These are phyloP conservation scores for Apocheima hispidaria DNA, from an alignment of 2,888 invertebrate species.

Conservation along the genomic window DNA sequence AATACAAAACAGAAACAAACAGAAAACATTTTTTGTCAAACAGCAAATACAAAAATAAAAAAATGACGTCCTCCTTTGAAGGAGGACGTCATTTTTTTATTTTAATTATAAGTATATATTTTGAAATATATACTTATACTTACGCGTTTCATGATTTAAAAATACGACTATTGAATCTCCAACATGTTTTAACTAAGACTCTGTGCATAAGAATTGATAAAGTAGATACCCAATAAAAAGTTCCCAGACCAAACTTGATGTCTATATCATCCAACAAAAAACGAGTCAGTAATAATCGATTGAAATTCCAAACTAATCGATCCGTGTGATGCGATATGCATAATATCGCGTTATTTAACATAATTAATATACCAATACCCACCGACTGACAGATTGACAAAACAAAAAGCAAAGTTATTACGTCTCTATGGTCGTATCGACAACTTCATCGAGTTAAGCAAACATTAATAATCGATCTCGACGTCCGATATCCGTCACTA, in stretches of 20 bases:
- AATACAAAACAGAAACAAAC: too few relatives aligned
- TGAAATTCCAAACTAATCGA: constrained; percentile 60
- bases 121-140: too few relatives aligned
- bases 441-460: constrained; percentile 75
- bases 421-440: constrained; percentile 77
- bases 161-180: too few relatives aligned
- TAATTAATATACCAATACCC: constrained; percentile 76
- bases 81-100: too few relatives aligned
- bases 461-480: constrained; percentile 78
- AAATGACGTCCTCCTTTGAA: too few relatives aligned
- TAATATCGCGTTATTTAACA: constrained; percentile 82
- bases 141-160: too few relatives aligned
- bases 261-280: constrained; percentile 39
- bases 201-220: too few relatives aligned
- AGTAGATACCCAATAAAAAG: constrained; percentile 7
- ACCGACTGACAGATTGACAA: constrained; percentile 74
- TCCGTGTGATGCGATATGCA: constrained; percentile 79
- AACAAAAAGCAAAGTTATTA: constrained; percentile 76
- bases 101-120: too few relatives aligned
- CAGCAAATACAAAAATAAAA: too few relatives aligned
- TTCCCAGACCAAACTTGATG: constrained; percentile 17
- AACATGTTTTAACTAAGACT: too few relatives aligned
- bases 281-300: constrained; percentile 44
- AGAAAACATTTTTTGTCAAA: too few relatives aligned
- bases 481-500: constrained; percentile 77